These are phyloP conservation scores for Apodemus speciosus DNA, from an alignment of 2,113 vertebrate species.

Conservation along the genomic window DNA sequence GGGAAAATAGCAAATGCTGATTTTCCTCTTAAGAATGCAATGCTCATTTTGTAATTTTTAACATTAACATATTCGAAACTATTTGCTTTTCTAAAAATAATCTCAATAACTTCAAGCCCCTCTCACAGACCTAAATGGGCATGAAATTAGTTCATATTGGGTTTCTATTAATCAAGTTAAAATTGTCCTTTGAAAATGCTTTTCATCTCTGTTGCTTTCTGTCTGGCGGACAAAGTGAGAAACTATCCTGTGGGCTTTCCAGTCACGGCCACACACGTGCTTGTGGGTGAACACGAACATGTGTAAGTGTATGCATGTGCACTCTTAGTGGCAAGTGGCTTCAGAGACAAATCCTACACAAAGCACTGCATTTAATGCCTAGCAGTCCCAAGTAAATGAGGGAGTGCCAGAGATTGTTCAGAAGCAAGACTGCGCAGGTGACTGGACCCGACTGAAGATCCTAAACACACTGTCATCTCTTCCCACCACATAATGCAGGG, in stretches of 20 bases:
- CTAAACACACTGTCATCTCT: not conserved
- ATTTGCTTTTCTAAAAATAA: not conserved
- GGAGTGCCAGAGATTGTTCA: not conserved
- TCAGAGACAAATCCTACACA: not conserved
- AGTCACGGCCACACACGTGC: not conserved
- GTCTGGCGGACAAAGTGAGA: not conserved
- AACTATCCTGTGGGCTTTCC: too few species aligned
- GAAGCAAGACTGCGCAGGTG: not conserved
- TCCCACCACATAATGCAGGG: not conserved
- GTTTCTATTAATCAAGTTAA: not conserved
- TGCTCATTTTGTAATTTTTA: constrained; percentile 22
- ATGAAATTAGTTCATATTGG: not conserved
- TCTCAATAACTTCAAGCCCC: not conserved
- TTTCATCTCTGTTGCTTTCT: not conserved
- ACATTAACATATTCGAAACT: constrained; percentile 11
- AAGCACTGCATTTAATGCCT: not conserved
- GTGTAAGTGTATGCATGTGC: not conserved
- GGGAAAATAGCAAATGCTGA: not conserved
- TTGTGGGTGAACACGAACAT: fast-evolving
- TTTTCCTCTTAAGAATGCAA: not conserved
- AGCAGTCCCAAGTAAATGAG: not conserved
- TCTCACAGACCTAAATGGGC: not conserved
- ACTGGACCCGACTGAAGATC: not conserved
- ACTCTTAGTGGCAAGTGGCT: not conserved
- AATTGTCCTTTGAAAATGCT: not conserved